Evolutionary conservation across 2,797 vertebrate genomes (phyloP).

Genomic region (Sphaeramia orbicularis): DNA sequence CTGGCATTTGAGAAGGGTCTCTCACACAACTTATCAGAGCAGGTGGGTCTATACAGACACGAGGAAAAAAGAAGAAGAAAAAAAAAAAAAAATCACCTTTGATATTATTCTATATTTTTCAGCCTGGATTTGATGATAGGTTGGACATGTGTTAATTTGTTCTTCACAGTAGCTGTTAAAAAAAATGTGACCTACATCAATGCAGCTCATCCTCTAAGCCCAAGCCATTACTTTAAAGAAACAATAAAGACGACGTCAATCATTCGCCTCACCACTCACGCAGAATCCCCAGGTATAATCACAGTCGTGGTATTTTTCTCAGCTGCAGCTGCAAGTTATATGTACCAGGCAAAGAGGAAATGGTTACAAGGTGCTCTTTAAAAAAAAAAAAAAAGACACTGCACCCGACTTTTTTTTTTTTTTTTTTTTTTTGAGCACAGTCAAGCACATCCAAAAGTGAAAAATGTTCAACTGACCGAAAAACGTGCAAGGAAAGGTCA

Average conservation of each 20-base stretch:
- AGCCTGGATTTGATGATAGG: no score
- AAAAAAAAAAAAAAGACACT: conserved; percentile 24
- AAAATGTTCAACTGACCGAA: conserved; percentile 34
- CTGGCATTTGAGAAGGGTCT: conserved; percentile 38
- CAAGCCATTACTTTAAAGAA: not conserved
- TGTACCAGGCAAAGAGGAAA: conserved; percentile 1
- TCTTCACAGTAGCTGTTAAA: no score
- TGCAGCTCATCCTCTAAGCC: not conserved
- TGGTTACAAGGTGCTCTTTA: conserved; percentile 28
- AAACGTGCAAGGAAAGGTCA: conserved; percentile 39
- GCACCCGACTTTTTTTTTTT: no score
- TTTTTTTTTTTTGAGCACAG: conserved; percentile 2
- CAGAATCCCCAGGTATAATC: conserved; percentile 6
- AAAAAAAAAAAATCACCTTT: no score
- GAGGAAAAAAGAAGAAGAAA: no score
- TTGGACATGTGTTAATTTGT: no score
- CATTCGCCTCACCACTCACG: conserved; percentile 6
- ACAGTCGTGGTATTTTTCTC: not conserved
- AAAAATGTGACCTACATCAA: conserved; percentile 1
- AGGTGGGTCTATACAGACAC: conserved; percentile 43
- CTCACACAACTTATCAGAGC: conserved; percentile 51
- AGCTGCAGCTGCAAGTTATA: conserved; percentile 5
- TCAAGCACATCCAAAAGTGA: no score
- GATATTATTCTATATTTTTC: no score
- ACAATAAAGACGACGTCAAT: conserved; percentile 9